These are phyloP conservation scores for Thripadectes ignobilis DNA, from an alignment of 2,797 vertebrate genomes.

Conservation along the genomic window DNA sequence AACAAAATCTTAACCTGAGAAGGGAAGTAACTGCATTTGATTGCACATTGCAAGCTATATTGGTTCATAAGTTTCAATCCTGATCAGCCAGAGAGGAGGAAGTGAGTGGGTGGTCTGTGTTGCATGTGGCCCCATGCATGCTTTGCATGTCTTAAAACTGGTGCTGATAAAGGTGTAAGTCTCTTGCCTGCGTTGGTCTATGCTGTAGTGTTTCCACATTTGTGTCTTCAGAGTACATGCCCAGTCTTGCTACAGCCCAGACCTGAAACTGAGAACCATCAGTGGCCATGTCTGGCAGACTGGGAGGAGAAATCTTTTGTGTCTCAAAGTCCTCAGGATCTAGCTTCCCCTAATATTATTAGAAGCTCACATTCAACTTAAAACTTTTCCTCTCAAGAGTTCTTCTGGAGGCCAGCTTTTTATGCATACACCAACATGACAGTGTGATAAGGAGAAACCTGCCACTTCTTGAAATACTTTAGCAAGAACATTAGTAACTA, in stretches of 20 bases:
- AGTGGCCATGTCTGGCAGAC: background rate
- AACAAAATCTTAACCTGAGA: background rate
- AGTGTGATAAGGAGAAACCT: background rate
- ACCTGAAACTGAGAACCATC: background rate
- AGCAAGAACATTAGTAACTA: background rate
- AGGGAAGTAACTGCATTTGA: background rate
- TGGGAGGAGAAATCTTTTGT: background rate
- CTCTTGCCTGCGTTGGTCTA: background rate
- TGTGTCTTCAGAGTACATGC: background rate
- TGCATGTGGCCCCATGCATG: rapidly evolving
- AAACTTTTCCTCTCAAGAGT: background rate
- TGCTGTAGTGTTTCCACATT: background rate
- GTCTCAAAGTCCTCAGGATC: background rate
- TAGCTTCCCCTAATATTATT: background rate
- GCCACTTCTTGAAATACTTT: background rate
- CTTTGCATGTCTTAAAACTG: background rate
- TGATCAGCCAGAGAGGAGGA: background rate
- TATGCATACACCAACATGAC: background rate
- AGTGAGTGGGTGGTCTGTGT: rapidly evolving
- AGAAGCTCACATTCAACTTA: background rate
- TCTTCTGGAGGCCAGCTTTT: background rate
- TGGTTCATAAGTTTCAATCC: background rate
- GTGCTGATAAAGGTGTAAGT: background rate
- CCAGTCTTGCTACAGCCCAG: background rate
- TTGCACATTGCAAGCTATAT: background rate